phyloP scores from a whole-genome alignment of 2,888 invertebrate species.

The Vandiemenella viatica region DNA sequence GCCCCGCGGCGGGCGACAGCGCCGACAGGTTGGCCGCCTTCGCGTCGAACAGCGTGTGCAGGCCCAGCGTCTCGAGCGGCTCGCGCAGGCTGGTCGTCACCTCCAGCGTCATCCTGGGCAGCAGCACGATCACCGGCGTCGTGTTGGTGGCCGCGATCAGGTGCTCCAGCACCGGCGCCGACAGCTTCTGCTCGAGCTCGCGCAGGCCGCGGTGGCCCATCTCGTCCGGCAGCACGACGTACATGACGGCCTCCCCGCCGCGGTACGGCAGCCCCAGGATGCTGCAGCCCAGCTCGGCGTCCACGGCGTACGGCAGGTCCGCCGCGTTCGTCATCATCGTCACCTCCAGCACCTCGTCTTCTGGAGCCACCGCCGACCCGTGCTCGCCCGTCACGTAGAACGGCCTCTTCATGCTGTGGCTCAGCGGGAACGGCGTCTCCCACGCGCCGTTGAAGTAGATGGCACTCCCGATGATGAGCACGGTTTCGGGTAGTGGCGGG shows the following conservation, averaged over 20 bases:
- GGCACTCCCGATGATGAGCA: conserved; percentile 48
- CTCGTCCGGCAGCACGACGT: conserved; percentile 44
- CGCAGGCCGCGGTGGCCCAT: conserved; percentile 32
- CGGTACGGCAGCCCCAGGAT: conserved; percentile 44
- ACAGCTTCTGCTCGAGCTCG: conserved; percentile 34
- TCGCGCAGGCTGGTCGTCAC: conserved; percentile 38
- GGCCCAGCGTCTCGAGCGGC: conserved; percentile 40
- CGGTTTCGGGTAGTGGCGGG: conserved; percentile 37
- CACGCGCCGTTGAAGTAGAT: conserved; percentile 58
- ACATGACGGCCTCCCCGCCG: conserved; percentile 43
- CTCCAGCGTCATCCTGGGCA: conserved; percentile 42
- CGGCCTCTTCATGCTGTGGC: conserved; percentile 37
- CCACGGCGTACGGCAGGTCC: conserved; percentile 40
- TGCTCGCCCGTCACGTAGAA: neutral
- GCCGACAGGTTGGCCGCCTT: conserved; percentile 48
- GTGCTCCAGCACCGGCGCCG: conserved; percentile 32
- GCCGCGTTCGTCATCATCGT: conserved; percentile 54
- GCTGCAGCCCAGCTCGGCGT: conserved; percentile 36
- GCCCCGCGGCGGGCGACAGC: conserved; percentile 28
- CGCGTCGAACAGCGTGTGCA: conserved; percentile 46
- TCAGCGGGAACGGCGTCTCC: conserved; percentile 44
- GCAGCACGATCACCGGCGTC: conserved; percentile 36
- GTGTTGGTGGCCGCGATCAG: conserved; percentile 33
- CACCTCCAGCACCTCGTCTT: conserved; percentile 22
- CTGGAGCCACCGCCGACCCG: too few species aligned